Percentiles rank a stretch among this genome's conserved stretches.
Evolutionary conservation across 2,113 vertebrate species (phyloP).

Genomic region (Menura novaehollandiae): DNA sequence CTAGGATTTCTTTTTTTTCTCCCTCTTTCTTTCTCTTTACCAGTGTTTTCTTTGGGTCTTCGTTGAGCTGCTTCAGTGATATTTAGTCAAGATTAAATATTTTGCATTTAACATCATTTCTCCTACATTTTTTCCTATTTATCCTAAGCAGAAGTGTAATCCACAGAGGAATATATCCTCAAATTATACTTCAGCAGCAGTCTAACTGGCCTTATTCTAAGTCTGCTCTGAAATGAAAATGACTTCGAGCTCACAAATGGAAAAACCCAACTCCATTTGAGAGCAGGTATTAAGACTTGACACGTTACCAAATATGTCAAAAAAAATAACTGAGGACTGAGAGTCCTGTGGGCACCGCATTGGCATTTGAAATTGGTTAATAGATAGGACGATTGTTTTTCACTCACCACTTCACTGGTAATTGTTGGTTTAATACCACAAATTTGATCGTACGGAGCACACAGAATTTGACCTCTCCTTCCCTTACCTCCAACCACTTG

Average conservation of each 20-base stretch:
- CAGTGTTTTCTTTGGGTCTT: slow-evolving; percentile 19
- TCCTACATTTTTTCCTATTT: not conserved
- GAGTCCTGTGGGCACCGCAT: not conserved
- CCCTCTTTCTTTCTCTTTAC: not conserved
- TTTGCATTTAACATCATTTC: slow-evolving; percentile 38
- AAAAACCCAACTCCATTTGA: not conserved
- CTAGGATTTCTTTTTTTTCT: rapidly evolving
- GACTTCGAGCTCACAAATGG: not conserved
- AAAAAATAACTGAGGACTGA: not conserved
- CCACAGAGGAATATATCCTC: not conserved
- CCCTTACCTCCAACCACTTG: slow-evolving; percentile 19
- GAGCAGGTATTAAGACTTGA: slow-evolving; percentile 26
- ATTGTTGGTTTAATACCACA: slow-evolving; percentile 49
- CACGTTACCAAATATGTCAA: not conserved
- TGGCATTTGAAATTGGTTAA: slow-evolving; percentile 49
- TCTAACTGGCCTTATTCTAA: not conserved
- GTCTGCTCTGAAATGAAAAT: slow-evolving; percentile 3
- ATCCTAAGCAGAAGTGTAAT: not conserved
- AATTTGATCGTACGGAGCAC: not conserved
- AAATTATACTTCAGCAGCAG: not conserved
- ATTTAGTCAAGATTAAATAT: slow-evolving; percentile 42
- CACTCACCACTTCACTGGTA: slow-evolving; percentile 24
- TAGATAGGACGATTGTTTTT: slow-evolving; percentile 35
- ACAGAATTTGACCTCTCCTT: slow-evolving; percentile 33
- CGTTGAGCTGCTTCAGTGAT: slow-evolving; percentile 1